These are phyloP conservation scores for Cyanocitta stelleri DNA, from an alignment of 2,113 vertebrate species.

Conservation along the genomic window DNA sequence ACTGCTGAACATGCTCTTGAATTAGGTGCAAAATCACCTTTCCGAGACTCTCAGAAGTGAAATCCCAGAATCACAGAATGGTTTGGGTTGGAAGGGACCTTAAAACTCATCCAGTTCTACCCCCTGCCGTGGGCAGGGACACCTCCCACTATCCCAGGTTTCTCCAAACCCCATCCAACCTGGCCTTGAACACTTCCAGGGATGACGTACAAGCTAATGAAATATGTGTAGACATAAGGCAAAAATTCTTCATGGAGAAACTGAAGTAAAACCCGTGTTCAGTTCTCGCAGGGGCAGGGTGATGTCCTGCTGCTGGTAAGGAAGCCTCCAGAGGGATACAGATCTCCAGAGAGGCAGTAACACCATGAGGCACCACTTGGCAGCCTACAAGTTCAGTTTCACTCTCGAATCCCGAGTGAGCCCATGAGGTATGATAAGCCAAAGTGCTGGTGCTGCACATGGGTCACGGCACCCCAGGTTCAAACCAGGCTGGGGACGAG, in stretches of 20 bases:
- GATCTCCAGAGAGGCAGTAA: background rate
- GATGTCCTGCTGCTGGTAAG: background rate
- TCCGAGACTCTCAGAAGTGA: background rate
- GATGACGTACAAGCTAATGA: fast-evolving
- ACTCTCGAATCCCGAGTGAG: background rate
- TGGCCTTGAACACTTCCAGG: background rate
- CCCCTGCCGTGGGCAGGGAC: background rate
- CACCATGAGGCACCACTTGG: too few relatives aligned
- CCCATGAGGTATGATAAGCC: background rate
- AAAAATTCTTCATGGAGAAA: background rate
- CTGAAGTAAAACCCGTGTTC: fast-evolving
- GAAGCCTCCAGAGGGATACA: background rate
- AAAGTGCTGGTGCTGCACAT: background rate
- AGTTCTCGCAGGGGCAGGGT: fast-evolving
- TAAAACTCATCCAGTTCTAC: background rate
- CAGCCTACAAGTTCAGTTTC: fast-evolving
- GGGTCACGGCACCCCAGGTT: background rate
- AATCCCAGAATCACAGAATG: background rate
- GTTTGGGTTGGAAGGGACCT: background rate
- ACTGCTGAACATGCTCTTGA: background rate
- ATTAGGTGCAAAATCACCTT: background rate
- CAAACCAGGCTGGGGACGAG: background rate
- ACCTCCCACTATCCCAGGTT: background rate
- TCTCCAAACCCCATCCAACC: background rate
- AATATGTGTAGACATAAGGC: fast-evolving